These are phyloP conservation scores for Antheraea yamamai DNA, from an alignment of 2,888 invertebrate genomes.

Conservation along the genomic window DNA sequence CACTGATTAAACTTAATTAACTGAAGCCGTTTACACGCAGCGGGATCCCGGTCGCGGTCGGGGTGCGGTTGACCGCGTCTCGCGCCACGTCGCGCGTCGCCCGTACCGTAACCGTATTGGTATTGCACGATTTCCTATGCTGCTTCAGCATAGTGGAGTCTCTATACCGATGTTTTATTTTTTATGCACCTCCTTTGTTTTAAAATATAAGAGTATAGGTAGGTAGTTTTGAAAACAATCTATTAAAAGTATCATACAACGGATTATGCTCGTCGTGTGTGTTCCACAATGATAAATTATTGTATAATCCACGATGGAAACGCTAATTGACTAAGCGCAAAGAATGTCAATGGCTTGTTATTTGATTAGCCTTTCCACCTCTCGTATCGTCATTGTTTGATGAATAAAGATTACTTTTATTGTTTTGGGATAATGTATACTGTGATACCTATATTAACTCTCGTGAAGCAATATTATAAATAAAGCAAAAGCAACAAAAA, in stretches of 20 bases:
- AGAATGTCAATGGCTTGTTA: too few relatives aligned
- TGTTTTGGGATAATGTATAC: background rate
- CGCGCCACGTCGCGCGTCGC: background rate
- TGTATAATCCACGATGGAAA: background rate
- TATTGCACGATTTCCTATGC: conserved; percentile 5
- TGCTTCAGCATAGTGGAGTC: background rate
- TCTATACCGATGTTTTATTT: background rate
- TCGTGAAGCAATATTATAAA: background rate
- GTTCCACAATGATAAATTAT: background rate
- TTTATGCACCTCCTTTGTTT: background rate
- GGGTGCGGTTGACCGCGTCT: conserved; percentile 34
- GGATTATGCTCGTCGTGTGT: background rate
- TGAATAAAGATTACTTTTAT: background rate
- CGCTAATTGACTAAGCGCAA: too few relatives aligned
- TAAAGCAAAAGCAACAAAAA: too few relatives aligned
- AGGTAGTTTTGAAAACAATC: background rate
- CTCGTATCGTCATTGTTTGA: background rate
- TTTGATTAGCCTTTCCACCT: too few relatives aligned
- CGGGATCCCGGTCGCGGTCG: conserved; percentile 35
- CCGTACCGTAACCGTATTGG: background rate
- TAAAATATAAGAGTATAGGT: background rate
- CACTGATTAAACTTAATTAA: conserved; percentile 82
- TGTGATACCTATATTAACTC: background rate
- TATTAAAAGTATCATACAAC: background rate
- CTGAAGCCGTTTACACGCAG: conserved; percentile 77